A percentile compares a stretch with the other conserved stretches of the same genome.
Conservation (phyloP, 2,113 vertebrate genomes). For the Micronisus gabar region DNA sequence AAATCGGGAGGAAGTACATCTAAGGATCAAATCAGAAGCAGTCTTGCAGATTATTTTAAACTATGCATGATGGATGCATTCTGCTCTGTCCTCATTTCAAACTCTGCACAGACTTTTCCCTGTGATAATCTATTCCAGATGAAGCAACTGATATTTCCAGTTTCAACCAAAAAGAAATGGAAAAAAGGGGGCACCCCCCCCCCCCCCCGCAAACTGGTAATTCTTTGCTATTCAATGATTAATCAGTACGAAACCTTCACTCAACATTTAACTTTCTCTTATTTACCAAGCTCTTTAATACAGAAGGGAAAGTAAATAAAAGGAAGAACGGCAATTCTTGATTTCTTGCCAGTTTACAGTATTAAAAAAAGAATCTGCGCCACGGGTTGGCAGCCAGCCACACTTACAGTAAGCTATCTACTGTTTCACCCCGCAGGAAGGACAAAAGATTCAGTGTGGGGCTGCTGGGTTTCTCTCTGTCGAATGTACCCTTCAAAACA, state of each 20-base stretch:
- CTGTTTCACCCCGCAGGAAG: conserved; percentile 76
- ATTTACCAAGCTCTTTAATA: conserved; percentile 68
- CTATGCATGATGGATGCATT: background rate
- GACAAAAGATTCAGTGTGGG: conserved; percentile 76
- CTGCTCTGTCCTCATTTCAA: conserved; percentile 44
- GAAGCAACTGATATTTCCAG: conserved; percentile 57
- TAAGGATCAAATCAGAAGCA: background rate
- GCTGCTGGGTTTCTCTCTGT: conserved; percentile 60
- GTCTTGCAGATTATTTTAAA: conserved; percentile 10
- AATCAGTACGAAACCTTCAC: conserved; percentile 18
- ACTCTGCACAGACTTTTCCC: background rate
- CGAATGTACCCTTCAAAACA: conserved; percentile 58
- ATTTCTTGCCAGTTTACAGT: conserved; percentile 85
- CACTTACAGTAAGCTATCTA: conserved; percentile 81
- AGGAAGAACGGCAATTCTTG: conserved; percentile 82
- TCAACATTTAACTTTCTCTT: conserved; percentile 59
- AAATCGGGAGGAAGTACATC: conserved; percentile 30
- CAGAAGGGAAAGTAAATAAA: conserved; percentile 82
- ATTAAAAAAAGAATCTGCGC: conserved; percentile 83
- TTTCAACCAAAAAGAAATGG: conserved; percentile 25
- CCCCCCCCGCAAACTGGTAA: background rate
- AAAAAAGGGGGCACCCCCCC: background rate
- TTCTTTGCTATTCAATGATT: conserved; percentile 9
- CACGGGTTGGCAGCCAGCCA: conserved; percentile 79
- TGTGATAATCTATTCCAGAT: conserved; percentile 54